Evolutionary conservation across 2,797 vertebrate genomes (phyloP), one percentile per base, ranked within the genome.

Genomic region (Neosilurus mollespiculum): DNA sequence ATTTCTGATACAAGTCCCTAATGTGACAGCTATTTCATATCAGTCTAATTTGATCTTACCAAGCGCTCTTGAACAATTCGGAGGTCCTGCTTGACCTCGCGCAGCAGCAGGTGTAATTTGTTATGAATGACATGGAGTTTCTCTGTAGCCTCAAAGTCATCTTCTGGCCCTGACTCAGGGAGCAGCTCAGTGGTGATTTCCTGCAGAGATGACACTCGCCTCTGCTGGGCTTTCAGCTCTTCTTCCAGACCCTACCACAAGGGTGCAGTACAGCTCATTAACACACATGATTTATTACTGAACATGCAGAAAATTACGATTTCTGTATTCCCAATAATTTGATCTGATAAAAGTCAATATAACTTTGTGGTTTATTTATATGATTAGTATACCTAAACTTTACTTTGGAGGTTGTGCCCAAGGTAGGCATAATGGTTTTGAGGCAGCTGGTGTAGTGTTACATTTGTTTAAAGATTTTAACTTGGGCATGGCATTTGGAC

Each of bases 81-180:
- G 72, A 98, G 91, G 86, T 98, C 96, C 0, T 72, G 84, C 43
- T 93, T 93, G 89, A 98, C 95, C 86, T 96, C 93, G 71, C 91
- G 89, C 65, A 91, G 90, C 80, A 99, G 92, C 86, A 94, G 86
- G 76, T 90, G 94, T 86, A 98, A 89, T 85, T 97, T 98, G 43
- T 88, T 94, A 24, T 91, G 91, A 4, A 96, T 96, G 73, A 97
- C 96, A 0, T 95, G 95, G 12, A 97, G 93, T 82, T 97, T 97
- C 92, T 98, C 97, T 78, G 87, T 90, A 16, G 95, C 94, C 87
- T 99, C 97, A 2, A 81, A 64, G 16, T 93, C 93, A 58, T 95
- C 94, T 64, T 93, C 95, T 0, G 86, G 90, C 0, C 69, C 87
- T 0, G 92, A 92, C 71, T 95, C 93, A 0, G 93, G 90, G 78